These are phyloP conservation scores for Penelope pileata DNA, from an alignment of 2,113 vertebrate genomes.

Conservation along the genomic window DNA sequence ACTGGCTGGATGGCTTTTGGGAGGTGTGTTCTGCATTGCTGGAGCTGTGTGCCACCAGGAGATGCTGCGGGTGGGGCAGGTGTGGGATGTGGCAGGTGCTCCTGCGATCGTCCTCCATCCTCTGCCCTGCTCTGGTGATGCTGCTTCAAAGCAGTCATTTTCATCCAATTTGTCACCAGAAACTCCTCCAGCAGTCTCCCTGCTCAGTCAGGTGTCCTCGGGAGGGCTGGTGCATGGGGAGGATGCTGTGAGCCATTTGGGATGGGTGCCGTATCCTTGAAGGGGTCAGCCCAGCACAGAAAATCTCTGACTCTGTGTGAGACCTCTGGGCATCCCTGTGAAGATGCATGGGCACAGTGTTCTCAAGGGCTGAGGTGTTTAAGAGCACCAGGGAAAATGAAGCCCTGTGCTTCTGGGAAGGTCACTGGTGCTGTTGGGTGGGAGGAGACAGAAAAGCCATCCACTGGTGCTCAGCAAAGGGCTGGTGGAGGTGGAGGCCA, in stretches of 20 bases:
- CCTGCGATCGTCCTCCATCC: background rate
- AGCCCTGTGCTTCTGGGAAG: rapidly evolving
- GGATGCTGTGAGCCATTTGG: background rate
- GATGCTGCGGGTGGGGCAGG: background rate
- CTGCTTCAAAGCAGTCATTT: background rate
- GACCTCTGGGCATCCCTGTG: rapidly evolving
- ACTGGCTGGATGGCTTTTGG: background rate
- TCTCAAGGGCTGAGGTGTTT: background rate
- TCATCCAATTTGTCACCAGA: rapidly evolving
- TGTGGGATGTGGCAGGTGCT: background rate
- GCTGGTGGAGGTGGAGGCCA: background rate
- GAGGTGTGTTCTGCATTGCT: background rate
- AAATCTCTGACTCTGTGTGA: background rate
- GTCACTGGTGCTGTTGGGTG: background rate
- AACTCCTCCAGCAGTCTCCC: background rate
- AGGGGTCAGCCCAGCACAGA: background rate
- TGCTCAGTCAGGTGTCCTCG: rapidly evolving
- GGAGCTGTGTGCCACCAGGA: background rate
- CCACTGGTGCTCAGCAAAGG: background rate
- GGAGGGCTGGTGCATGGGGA: background rate
- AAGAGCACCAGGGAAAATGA: background rate
- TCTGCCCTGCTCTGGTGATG: background rate
- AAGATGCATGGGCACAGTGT: too few relatives aligned
- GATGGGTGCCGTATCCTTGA: background rate
- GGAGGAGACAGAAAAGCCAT: background rate